These are phyloP conservation scores for Diuraphis noxia DNA, from an alignment of 1,140 invertebrate genomes.

Conservation along the genomic window DNA sequence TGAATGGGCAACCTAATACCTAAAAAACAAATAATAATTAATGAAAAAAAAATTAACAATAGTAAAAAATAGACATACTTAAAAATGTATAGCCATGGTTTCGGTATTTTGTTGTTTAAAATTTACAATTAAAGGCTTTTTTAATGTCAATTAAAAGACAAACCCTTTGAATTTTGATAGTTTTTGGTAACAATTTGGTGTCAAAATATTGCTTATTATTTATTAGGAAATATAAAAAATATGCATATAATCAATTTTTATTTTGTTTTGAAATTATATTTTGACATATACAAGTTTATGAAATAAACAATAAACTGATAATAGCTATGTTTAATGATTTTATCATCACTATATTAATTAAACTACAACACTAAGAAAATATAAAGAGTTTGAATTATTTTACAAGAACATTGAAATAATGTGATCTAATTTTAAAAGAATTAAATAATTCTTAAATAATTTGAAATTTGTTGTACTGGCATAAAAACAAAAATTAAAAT, in stretches of 20 bases:
- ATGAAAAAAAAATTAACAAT: constrained; percentile 5
- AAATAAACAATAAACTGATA: neutral
- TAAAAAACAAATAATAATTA: constrained; percentile 33
- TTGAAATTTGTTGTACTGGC: neutral
- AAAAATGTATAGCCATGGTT: neutral
- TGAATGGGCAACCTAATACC: constrained; percentile 52
- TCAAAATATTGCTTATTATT: neutral
- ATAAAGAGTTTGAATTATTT: neutral
- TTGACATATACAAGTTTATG: neutral
- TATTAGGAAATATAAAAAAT: neutral
- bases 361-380: neutral
- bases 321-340: neutral
- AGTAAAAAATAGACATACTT: neutral
- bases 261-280: neutral
- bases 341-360: neutral
- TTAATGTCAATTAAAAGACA: neutral
- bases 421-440: neutral
- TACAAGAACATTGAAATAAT: neutral
- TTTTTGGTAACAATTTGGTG: neutral
- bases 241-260: neutral
- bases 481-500: neutral
- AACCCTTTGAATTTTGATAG: neutral
- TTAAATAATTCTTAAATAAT: neutral
- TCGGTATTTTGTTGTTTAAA: neutral
- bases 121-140: neutral